phyloP scores from a whole-genome alignment of 2,113 vertebrate species.

The Psittacus erithacus region DNA sequence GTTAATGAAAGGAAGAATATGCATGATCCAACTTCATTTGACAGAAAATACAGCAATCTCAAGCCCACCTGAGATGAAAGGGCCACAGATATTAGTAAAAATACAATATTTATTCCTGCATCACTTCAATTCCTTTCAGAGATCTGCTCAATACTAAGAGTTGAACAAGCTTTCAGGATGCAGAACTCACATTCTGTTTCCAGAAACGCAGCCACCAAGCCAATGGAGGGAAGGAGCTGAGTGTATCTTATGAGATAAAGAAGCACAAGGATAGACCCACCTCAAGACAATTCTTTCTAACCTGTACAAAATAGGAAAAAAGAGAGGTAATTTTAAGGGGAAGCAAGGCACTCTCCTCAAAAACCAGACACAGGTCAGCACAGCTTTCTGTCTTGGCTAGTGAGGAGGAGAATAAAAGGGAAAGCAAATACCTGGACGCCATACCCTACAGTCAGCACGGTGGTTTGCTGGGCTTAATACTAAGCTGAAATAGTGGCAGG shows the following conservation, averaged over 20 bases:
- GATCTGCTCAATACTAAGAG: neutral
- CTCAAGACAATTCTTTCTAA: neutral
- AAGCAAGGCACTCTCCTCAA: neutral
- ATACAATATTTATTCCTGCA: neutral
- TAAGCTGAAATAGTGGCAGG: neutral
- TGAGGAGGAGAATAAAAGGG: neutral
- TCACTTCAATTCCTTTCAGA: neutral
- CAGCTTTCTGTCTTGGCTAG: neutral
- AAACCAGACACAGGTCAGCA: neutral
- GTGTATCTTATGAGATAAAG: neutral
- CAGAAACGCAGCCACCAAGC: neutral
- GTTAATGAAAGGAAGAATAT: neutral
- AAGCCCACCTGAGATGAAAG: neutral
- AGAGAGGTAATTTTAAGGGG: neutral
- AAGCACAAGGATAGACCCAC: neutral
- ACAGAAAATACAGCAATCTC: neutral
- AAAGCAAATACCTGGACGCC: neutral
- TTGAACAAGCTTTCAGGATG: neutral
- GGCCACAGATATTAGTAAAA: neutral
- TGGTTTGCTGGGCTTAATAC: neutral
- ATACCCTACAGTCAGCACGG: neutral
- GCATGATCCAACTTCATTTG: neutral
- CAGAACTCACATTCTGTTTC: neutral
- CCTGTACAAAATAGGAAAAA: neutral
- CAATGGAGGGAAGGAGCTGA: neutral